These are phyloP conservation scores for Muscicapa comitata DNA, from an alignment of 2,797 vertebrate genomes.

Conservation along the genomic window DNA sequence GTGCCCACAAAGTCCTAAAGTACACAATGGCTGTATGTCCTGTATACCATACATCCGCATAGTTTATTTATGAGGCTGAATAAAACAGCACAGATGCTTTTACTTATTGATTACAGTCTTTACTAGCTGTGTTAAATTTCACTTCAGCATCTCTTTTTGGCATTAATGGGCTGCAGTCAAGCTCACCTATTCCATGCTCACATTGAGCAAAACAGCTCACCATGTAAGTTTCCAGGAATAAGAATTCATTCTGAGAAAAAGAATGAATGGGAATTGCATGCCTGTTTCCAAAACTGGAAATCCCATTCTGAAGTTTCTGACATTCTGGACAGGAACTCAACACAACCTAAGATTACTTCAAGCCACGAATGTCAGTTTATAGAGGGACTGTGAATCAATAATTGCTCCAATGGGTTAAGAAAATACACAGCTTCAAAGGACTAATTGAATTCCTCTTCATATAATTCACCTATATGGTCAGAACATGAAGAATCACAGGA, in stretches of 20 bases:
- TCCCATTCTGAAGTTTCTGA: background rate
- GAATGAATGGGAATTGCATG: background rate
- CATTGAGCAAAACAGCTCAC: background rate
- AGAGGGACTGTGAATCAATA: background rate
- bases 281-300: background rate
- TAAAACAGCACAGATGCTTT: background rate
- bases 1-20: background rate
- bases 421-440: background rate
- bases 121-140: background rate
- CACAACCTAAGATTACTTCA: background rate
- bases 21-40: background rate
- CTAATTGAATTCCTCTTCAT: background rate
- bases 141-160: background rate
- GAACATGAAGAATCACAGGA: background rate
- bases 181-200: background rate
- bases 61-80: background rate
- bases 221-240: background rate
- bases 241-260: background rate
- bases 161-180: background rate
- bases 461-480: background rate
- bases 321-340: background rate
- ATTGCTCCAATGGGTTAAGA: background rate
- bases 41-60: background rate
- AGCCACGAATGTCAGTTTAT: fast-evolving
- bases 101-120: background rate